These are phyloP conservation scores for Thymelicus sylvestris DNA, from an alignment of 2,888 invertebrate genomes.

Conservation along the genomic window DNA sequence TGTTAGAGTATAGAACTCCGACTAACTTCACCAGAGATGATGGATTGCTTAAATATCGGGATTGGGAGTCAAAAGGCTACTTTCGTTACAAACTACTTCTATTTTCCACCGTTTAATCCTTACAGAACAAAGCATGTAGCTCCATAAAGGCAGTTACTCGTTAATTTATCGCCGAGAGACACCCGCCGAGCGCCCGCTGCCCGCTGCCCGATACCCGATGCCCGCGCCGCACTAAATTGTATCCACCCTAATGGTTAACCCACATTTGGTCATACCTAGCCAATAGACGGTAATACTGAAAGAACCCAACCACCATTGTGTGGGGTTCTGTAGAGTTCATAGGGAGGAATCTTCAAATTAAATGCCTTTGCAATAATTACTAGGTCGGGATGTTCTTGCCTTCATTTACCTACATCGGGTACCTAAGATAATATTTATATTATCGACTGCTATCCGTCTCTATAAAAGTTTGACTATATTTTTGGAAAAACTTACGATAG, in stretches of 20 bases:
- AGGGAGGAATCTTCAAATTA: background rate
- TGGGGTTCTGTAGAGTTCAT: background rate
- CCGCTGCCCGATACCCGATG: background rate
- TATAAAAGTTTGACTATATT: too few species aligned
- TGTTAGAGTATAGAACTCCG: too few species aligned
- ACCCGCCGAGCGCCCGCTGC: background rate
- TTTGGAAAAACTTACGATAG: too few species aligned
- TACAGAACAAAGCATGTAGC: background rate
- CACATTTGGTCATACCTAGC: conserved; percentile 4
- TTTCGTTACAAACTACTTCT: background rate
- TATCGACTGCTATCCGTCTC: too few species aligned
- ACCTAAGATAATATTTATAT: too few species aligned
- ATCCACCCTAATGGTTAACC: conserved; percentile 12
- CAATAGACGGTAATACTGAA: background rate
- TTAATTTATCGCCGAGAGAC: conserved; percentile 13
- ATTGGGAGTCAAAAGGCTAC: too few species aligned
- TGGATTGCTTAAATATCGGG: too few species aligned
- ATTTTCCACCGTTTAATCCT: background rate
- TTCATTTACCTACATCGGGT: too few species aligned
- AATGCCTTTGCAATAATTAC: background rate
- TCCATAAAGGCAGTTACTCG: conserved; percentile 6
- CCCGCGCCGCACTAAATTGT: conserved; percentile 11
- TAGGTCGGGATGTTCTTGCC: too few species aligned
- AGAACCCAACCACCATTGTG: background rate
- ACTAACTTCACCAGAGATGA: too few species aligned